A percentile compares a stretch with the other conserved stretches of the same genome.
Evolutionary conservation across 2,888 invertebrate species (phyloP).

Genomic region (Tenthredo amoena): DNA sequence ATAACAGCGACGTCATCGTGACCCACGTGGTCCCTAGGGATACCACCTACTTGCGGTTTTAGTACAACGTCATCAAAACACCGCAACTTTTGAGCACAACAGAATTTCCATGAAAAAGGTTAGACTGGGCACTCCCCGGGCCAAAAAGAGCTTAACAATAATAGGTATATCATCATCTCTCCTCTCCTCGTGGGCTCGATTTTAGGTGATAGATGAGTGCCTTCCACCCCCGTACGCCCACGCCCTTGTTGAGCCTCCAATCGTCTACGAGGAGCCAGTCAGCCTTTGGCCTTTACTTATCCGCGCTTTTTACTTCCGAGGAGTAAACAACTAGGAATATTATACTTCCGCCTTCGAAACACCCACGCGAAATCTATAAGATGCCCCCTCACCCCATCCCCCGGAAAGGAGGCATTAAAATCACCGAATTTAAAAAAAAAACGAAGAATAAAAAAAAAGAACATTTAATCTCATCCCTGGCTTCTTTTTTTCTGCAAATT

Average conservation of each 20-base stretch:
- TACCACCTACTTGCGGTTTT: neutral
- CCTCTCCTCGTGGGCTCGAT: slow-evolving; percentile 5
- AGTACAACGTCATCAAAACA: slow-evolving; percentile 61
- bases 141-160: slow-evolving; percentile 51
- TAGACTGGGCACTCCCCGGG: slow-evolving; percentile 1
- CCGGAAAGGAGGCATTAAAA: slow-evolving; percentile 24
- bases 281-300: slow-evolving; percentile 21
- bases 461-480: neutral
- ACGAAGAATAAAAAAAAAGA: neutral
- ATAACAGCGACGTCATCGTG: slow-evolving; percentile 30
- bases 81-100: slow-evolving; percentile 35
- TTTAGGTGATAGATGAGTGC: slow-evolving; percentile 52
- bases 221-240: neutral
- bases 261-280: slow-evolving; percentile 39
- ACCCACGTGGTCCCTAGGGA: slow-evolving; percentile 28
- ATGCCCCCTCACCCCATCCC: neutral
- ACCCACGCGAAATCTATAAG: neutral
- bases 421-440: slow-evolving; percentile 9
- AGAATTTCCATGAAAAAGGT: slow-evolving; percentile 54
- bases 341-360: neutral
- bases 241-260: slow-evolving; percentile 9
- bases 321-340: slow-evolving; percentile 43
- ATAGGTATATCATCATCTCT: slow-evolving; percentile 53
- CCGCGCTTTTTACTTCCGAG: neutral
- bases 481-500: neutral